phyloP scores from a whole-genome alignment of 2,113 vertebrate genomes.

The Austrofundulus limnaeus region DNA sequence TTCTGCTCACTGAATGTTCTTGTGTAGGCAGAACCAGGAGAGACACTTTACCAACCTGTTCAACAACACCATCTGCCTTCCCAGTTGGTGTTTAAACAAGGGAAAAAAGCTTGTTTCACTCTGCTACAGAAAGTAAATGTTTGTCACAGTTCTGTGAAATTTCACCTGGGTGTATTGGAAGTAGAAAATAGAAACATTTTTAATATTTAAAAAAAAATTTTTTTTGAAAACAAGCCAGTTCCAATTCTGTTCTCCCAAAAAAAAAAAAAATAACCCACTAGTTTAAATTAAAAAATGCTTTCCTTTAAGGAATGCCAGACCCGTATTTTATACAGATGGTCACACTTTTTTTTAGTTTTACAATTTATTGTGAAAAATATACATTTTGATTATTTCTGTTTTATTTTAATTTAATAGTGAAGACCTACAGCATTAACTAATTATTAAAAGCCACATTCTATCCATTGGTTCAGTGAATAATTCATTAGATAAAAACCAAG shows the following conservation, averaged over 20 bases:
- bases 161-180: background rate
- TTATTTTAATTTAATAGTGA: constrained; percentile 10
- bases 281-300: too few species aligned
- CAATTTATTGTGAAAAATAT: constrained; percentile 20
- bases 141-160: background rate
- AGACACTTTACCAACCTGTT: constrained; percentile 38
- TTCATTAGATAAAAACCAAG: constrained; percentile 1
- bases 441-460: background rate
- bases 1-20: constrained; percentile 13
- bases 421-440: constrained; percentile 8
- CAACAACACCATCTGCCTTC: constrained; percentile 48
- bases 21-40: constrained; percentile 47
- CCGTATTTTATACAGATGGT: background rate
- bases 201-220: too few species aligned
- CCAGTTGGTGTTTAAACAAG: constrained; percentile 17
- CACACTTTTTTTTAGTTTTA: background rate
- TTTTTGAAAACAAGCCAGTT: background rate
- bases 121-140: constrained; percentile 5
- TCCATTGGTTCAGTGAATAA: background rate
- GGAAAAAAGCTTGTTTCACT: constrained; percentile 12
- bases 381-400: too few species aligned
- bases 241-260: background rate
- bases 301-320: background rate
- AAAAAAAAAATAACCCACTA: too few species aligned
- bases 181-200: too few species aligned